Conservation (phyloP, 2,113 vertebrate genomes). For the Rattus norvegicus region GRCr8 NC_086025.1:114106001-114106500, state of each 20-base stretch:
- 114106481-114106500: no score
- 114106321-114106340: fast-evolving
- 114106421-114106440: neutral
- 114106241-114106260: neutral
- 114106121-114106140: neutral
- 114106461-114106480: no score
- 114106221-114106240: neutral
- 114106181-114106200: fast-evolving
- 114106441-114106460: neutral
- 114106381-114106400: neutral
- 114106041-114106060: neutral
- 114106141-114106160: neutral
- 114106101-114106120: neutral
- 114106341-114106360: neutral
- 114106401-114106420: neutral
- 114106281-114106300: neutral
- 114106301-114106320: no score
- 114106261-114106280: neutral
- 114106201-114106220: neutral
- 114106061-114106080: fast-evolving
- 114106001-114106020: neutral
- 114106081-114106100: neutral
- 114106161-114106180: fast-evolving
- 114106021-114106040: neutral
- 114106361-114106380: neutral